Percentiles rank a stretch among this genome's conserved stretches.
Evolutionary conservation across 2,888 invertebrate species (phyloP).

Genomic region (Tillus elongatus): DNA sequence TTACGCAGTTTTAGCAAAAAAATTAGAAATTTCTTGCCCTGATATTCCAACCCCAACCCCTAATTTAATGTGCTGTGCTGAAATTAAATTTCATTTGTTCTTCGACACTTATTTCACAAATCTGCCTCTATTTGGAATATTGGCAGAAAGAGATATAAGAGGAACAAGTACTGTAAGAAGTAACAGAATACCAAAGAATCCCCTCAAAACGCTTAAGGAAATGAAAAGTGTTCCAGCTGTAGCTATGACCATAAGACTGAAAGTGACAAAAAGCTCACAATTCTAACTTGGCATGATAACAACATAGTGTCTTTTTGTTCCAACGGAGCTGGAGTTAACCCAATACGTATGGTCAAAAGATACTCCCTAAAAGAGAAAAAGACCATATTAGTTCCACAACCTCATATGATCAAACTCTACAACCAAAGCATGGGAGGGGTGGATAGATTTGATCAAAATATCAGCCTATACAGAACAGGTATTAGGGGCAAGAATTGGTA

Average conservation of each 20-base stretch:
- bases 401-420: conserved; percentile 19
- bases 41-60: no score
- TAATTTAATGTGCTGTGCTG: no score
- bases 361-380: conserved; percentile 11
- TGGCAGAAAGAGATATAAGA: conserved; percentile 9
- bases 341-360: conserved; percentile 4
- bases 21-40: no score
- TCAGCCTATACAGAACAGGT: conserved; percentile 22
- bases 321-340: conserved; percentile 2
- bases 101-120: conserved; percentile 18
- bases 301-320: conserved; percentile 1
- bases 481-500: conserved; percentile 29
- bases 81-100: conserved; percentile 13
- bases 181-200: conserved; percentile 2
- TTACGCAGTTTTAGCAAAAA: no score
- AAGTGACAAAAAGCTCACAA: conserved; percentile 1
- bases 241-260: conserved; percentile 3
- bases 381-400: conserved; percentile 18
- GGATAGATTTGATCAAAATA: conserved; percentile 25
- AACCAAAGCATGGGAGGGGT: conserved; percentile 26
- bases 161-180: conserved; percentile 12
- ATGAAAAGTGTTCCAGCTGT: not conserved
- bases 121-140: conserved; percentile 11
- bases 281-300: no score
- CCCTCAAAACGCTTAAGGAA: conserved; percentile 1